These are phyloP conservation scores for Columba guinea DNA, from an alignment of 2,797 vertebrate genomes.

Conservation along the genomic window DNA sequence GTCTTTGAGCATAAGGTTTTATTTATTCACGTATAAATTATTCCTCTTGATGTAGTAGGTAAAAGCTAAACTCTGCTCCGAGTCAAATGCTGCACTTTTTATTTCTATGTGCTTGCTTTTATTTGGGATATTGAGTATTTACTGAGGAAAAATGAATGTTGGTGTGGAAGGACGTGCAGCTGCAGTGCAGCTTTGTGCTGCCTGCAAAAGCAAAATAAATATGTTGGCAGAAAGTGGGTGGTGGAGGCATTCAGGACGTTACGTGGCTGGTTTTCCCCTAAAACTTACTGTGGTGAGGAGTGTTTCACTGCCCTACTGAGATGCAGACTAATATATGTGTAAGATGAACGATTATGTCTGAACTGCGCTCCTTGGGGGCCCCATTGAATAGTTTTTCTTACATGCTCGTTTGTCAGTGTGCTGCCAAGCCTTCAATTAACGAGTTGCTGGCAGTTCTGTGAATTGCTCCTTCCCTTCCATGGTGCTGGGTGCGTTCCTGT, in stretches of 20 bases:
- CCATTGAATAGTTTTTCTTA: background rate
- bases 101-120: background rate
- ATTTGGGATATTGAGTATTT: background rate
- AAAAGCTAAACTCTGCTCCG: background rate
- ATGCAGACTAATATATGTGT: background rate
- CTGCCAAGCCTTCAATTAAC: background rate
- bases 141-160: background rate
- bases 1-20: background rate
- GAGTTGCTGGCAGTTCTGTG: background rate
- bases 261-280: background rate
- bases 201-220: background rate
- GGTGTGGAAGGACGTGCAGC: rapidly evolving
- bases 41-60: background rate
- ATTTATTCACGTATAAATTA: background rate
- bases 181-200: background rate
- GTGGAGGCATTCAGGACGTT: background rate
- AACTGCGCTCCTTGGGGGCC: background rate
- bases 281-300: background rate
- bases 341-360: background rate
- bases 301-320: background rate
- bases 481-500: rapidly evolving
- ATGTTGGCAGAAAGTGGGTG: background rate
- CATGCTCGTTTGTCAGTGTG: background rate
- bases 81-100: background rate
- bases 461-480: background rate